Conservation (phyloP, 1,140 invertebrate species). For the Gryon sp. region DNA sequence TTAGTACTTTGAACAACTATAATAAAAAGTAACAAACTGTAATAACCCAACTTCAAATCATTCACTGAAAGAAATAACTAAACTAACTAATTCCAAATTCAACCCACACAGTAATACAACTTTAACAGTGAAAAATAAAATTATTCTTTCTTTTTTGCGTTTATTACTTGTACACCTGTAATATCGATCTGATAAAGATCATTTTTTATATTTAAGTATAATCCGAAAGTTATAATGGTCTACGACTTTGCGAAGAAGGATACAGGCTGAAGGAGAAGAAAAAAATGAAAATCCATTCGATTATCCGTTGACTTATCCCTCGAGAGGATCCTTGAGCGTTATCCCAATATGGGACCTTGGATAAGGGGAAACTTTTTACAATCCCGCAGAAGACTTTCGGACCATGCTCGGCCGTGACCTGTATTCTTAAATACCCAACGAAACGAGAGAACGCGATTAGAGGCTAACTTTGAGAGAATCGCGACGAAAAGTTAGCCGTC, state of each 20-base stretch:
- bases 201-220: conserved; percentile 30
- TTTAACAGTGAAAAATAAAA: too few species aligned
- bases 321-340: conserved; percentile 28
- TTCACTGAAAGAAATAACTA: too few species aligned
- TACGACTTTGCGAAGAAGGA: conserved; percentile 7
- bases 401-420: conserved; percentile 56
- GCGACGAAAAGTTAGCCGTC: conserved; percentile 42
- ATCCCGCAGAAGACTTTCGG: conserved; percentile 28
- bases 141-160: too few species aligned
- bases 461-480: conserved; percentile 41
- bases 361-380: conserved; percentile 45
- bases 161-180: too few species aligned
- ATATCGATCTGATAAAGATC: too few species aligned
- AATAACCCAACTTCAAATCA: too few species aligned
- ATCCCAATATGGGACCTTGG: conserved; percentile 49
- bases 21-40: too few species aligned
- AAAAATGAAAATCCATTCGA: conserved; percentile 44
- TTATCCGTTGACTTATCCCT: conserved; percentile 49
- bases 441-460: conserved; percentile 30
- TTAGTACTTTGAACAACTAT: too few species aligned
- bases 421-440: conserved; percentile 50
- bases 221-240: conserved; percentile 34
- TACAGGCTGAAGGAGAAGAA: conserved; percentile 3
- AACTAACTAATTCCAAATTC: too few species aligned
- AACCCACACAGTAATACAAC: too few species aligned